Evolutionary conservation across 2,888 invertebrate species (phyloP).

Genomic region (Conomelus anceps): DNA sequence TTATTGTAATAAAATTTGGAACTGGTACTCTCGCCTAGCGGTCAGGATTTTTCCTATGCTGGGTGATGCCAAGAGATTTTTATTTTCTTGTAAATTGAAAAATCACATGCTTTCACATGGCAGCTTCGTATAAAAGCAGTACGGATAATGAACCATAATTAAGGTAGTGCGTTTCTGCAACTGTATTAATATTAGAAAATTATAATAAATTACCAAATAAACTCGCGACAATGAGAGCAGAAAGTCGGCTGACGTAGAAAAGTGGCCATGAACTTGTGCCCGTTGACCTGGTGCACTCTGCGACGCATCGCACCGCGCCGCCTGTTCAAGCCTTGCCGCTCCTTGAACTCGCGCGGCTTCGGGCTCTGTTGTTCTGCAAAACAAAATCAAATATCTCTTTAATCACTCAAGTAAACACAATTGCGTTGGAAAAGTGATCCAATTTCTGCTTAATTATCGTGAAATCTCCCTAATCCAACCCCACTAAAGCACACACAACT

Average conservation of each 20-base stretch:
- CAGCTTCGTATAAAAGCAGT: too few species aligned
- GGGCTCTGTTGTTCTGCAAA: constrained; percentile 47
- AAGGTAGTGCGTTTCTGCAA: too few species aligned
- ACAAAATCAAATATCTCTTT: not conserved
- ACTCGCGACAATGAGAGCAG: constrained; percentile 98
- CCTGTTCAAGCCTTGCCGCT: constrained; percentile 82
- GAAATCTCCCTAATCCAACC: not conserved
- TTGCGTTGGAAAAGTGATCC: too few species aligned
- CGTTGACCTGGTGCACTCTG: constrained; percentile 94
- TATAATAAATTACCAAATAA: constrained; percentile 74
- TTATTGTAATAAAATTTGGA: too few species aligned
- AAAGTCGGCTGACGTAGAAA: constrained; percentile 98
- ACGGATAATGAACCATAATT: too few species aligned
- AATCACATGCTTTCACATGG: too few species aligned
- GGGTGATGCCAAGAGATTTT: too few species aligned
- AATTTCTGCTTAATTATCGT: not conserved
- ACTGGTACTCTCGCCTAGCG: too few species aligned
- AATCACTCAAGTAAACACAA: not conserved
- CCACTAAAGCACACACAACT: too few species aligned
- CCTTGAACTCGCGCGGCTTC: constrained; percentile 83
- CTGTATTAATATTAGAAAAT: too few species aligned
- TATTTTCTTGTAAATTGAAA: too few species aligned
- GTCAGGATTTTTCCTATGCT: too few species aligned
- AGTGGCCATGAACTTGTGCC: constrained; percentile 99
- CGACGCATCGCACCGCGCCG: constrained; percentile 96